Percentiles rank a stretch among this genome's conserved stretches.
phyloP scores from a whole-genome alignment of 2,797 vertebrate species.

The Sebastes glaucus region DNA sequence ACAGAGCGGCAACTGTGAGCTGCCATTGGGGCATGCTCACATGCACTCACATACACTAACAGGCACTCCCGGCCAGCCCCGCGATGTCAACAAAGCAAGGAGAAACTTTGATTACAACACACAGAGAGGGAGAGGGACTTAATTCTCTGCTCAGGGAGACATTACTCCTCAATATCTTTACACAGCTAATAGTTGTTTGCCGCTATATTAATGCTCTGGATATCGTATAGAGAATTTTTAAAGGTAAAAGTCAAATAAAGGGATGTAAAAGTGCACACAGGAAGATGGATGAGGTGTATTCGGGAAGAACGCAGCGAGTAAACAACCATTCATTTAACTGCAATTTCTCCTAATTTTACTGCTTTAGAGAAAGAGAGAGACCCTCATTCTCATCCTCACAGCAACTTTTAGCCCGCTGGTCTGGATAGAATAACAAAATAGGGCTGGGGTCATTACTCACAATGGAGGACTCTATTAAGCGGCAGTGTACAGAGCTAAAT shows the following conservation, averaged over 20 bases:
- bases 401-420: slow-evolving; percentile 77
- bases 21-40: no score
- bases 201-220: no score
- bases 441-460: slow-evolving; percentile 80
- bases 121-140: no score
- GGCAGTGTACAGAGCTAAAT: slow-evolving; percentile 51
- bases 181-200: no score
- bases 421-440: slow-evolving; percentile 75
- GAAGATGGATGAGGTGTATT: slow-evolving; percentile 14
- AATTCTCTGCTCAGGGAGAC: no score
- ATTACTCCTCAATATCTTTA: no score
- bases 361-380: slow-evolving; percentile 34
- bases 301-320: slow-evolving; percentile 7
- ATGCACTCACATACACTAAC: no score
- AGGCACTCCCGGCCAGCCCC: no score
- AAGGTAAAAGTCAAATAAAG: background rate
- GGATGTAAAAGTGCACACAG: background rate
- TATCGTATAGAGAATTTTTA: background rate
- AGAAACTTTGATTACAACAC: no score
- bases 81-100: no score
- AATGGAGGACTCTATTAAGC: slow-evolving; percentile 76
- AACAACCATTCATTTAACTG: slow-evolving; percentile 50
- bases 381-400: slow-evolving; percentile 56
- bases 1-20: no score
- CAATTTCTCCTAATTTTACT: slow-evolving; percentile 43